Percentiles rank a stretch among this genome's conserved stretches.
These are phyloP conservation scores for Pocillopora grandis DNA, from an alignment of 92 coral and sea anemone genomes.

Conservation along the genomic window DNA sequence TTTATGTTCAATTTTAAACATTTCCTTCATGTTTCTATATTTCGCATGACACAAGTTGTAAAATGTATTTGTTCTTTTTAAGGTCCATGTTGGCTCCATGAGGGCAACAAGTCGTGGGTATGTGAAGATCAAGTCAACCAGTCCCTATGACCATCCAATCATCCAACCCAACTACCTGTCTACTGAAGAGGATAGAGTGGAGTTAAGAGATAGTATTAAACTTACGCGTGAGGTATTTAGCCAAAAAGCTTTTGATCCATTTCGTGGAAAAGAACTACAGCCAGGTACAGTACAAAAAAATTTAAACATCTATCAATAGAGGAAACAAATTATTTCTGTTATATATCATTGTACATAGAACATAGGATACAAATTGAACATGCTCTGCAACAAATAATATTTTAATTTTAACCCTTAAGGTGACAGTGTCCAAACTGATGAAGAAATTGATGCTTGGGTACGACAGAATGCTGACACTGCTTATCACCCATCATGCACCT, in stretches of 20 bases:
- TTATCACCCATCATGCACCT: conserved; percentile 88
- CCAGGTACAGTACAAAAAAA: conserved; percentile 56
- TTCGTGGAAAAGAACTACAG: conserved; percentile 71
- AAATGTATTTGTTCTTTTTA: neutral
- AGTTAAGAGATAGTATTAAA: conserved; percentile 70
- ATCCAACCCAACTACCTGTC: conserved; percentile 80
- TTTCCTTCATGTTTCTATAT: neutral
- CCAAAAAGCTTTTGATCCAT: conserved; percentile 87
- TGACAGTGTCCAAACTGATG: conserved; percentile 58
- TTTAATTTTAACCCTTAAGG: conserved; percentile 40
- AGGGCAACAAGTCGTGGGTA: conserved; percentile 79
- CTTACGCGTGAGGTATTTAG: conserved; percentile 71
- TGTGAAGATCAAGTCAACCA: conserved; percentile 62
- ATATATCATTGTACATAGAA: too few relatives aligned
- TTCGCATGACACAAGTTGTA: neutral
- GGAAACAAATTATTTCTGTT: neutral
- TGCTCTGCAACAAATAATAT: neutral
- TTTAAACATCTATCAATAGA: neutral
- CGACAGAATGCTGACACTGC: conserved; percentile 68
- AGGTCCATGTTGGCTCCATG: conserved; percentile 81
- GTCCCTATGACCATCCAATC: conserved; percentile 74
- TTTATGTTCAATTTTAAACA: neutral
- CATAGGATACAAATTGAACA: too few relatives aligned
- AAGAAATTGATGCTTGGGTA: conserved; percentile 79
- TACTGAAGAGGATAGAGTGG: conserved; percentile 72